These are phyloP conservation scores for Caerostris darwini DNA, from an alignment of 1,140 invertebrate species.

Conservation along the genomic window DNA sequence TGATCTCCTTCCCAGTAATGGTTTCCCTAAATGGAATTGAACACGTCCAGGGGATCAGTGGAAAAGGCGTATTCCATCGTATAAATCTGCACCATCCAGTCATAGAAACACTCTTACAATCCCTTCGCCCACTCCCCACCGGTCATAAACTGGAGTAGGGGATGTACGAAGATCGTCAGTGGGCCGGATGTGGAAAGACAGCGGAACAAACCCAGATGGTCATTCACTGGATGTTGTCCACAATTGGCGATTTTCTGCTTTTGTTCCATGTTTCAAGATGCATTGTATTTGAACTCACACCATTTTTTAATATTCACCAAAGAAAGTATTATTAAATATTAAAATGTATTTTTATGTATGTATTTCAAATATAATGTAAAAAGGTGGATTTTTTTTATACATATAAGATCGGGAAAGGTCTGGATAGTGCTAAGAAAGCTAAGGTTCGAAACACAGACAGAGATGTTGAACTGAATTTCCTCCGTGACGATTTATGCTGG, in stretches of 20 bases:
- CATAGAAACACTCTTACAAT: not conserved
- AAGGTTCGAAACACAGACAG: too few relatives aligned
- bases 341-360: too few relatives aligned
- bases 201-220: not conserved
- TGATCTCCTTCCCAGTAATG: not conserved
- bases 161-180: not conserved
- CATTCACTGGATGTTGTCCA: not conserved
- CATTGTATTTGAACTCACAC: too few relatives aligned
- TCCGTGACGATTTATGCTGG: too few relatives aligned
- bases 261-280: too few relatives aligned
- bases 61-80: slow-evolving; percentile 6
- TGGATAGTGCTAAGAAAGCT: too few relatives aligned
- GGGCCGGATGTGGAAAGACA: slow-evolving; percentile 11
- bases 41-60: slow-evolving; percentile 40
- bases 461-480: too few relatives aligned
- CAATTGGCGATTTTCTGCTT: slow-evolving; percentile 13
- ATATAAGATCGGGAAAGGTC: too few relatives aligned
- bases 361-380: too few relatives aligned
- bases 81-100: slow-evolving; percentile 14
- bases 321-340: too few relatives aligned
- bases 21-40: slow-evolving; percentile 35
- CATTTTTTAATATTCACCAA: too few relatives aligned
- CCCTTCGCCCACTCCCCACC: not conserved
- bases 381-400: too few relatives aligned
- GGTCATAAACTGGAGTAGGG: slow-evolving; percentile 1